Evolutionary conservation across 2,113 vertebrate genomes (phyloP).

Genomic region (Falcunculus frontatus): DNA sequence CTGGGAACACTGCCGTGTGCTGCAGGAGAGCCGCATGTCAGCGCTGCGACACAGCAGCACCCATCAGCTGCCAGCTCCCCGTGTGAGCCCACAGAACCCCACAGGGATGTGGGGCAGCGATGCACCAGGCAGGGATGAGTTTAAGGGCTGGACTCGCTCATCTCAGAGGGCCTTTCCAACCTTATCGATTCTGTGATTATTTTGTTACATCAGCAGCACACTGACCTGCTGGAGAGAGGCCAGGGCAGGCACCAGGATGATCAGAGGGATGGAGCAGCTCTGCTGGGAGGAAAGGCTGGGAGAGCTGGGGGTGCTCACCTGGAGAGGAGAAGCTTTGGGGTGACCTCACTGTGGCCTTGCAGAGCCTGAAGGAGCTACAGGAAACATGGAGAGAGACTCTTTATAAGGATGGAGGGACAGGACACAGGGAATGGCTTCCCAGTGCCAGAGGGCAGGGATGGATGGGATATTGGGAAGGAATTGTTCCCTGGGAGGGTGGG

Average conservation of each 20-base stretch:
- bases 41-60: accelerated
- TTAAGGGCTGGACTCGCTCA: accelerated
- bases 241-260: not conserved
- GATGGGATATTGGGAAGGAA: not conserved
- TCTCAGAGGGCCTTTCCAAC: not conserved
- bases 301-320: not conserved
- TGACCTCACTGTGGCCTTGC: accelerated
- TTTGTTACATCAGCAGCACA: not conserved
- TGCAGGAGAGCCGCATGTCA: not conserved
- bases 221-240: accelerated
- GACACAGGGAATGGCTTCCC: not conserved
- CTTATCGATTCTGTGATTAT: accelerated
- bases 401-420: accelerated
- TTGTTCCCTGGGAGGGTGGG: not conserved
- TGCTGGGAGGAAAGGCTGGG: not conserved
- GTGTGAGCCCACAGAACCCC: accelerated
- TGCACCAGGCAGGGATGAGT: not conserved
- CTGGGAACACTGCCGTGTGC: not conserved
- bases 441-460: not conserved
- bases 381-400: no score
- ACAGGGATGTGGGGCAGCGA: not conserved
- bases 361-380: not conserved
- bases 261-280: not conserved
- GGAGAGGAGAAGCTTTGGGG: not conserved
- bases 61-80: accelerated